Conservation (phyloP, 1,140 invertebrate genomes). For the Drosophila virilis region DNA sequence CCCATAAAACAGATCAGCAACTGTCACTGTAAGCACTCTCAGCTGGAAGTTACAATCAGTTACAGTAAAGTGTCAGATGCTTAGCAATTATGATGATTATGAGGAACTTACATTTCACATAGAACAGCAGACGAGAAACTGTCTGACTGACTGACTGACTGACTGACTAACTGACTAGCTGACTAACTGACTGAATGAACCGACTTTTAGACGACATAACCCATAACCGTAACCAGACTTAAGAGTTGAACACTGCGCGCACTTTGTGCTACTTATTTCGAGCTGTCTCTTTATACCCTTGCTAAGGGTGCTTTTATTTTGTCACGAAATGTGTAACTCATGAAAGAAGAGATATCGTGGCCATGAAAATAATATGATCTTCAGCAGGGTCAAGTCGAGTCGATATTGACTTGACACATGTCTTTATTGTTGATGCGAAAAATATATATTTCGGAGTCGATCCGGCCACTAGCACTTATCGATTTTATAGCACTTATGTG, state of each 20-base stretch:
- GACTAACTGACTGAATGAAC: constrained; percentile 22
- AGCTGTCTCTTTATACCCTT: constrained; percentile 23
- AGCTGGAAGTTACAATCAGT: constrained; percentile 54
- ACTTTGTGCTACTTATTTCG: constrained; percentile 62
- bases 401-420: too few species aligned
- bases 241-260: constrained; percentile 17
- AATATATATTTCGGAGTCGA: too few species aligned
- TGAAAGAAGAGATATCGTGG: background rate
- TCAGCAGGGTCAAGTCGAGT: too few species aligned
- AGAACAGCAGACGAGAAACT: constrained; percentile 20
- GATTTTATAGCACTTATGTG: too few species aligned
- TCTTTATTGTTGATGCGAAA: too few species aligned
- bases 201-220: constrained; percentile 37
- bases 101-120: constrained; percentile 34
- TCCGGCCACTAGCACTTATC: too few species aligned
- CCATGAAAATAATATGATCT: too few species aligned
- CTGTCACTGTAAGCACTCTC: constrained; percentile 17
- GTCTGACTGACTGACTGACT: constrained; percentile 20
- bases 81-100: constrained; percentile 68
- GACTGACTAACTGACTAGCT: constrained; percentile 17
- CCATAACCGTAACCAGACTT: constrained; percentile 44
- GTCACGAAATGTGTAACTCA: background rate
- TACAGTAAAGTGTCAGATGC: constrained; percentile 67
- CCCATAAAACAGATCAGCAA: constrained; percentile 44
- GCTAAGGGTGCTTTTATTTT: background rate